Evolutionary conservation across 92 coral and sea anemone genomes (phyloP), one percentile per base, ranked within the genome.

Genomic region (Palythoa caribaeorum): DNA sequence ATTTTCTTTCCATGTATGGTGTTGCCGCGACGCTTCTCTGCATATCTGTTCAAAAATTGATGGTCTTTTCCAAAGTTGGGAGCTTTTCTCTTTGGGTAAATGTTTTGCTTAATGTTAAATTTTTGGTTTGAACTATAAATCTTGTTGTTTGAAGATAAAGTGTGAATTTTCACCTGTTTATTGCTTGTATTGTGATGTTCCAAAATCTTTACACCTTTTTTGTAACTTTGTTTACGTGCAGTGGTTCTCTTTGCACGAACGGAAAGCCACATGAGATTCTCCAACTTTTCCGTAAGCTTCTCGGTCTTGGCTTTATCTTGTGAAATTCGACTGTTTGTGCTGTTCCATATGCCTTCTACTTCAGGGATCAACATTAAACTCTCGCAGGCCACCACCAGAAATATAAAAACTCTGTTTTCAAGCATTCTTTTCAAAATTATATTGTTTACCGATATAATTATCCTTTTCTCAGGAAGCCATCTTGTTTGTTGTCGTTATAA

Each of bases 201-300:
- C n/a, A 14, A 38, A 20, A 28, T 66, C 17, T 48, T 81, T 21
- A 9, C 48, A 47, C 86, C 75, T 65, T 50, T 81, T 35, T 52
- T 47, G 76, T 19, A 1, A 21, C 47, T 69, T 63, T 19, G 60
- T 14, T 12, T 38, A 63, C 85, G 38, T 16, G 86, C 44, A 40
- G 35, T 1, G 59, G 35, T 2, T 9, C 86, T 74, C 76, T 69
- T 81, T 1, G 86, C 86, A 47, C 86, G 86, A 68, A 81, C 86
- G 6, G 86, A 66, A 81, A 81, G 66, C 86, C 86, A 81, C 39
- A 81, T 44, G 14, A 81, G 86, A 71, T 81, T 81, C 13, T 81
- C 86, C 20, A 81, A 28, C 44, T 65, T 81, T 20, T 81, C 85
- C 52, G 48, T 71, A 47, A 81, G 86, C 76, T 39, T 66, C 51